Percentiles rank a stretch among this genome's conserved stretches.
Evolutionary conservation across 2,113 vertebrate species (phyloP).

Genomic region (Boulengeromyrus knoepffleri): DNA sequence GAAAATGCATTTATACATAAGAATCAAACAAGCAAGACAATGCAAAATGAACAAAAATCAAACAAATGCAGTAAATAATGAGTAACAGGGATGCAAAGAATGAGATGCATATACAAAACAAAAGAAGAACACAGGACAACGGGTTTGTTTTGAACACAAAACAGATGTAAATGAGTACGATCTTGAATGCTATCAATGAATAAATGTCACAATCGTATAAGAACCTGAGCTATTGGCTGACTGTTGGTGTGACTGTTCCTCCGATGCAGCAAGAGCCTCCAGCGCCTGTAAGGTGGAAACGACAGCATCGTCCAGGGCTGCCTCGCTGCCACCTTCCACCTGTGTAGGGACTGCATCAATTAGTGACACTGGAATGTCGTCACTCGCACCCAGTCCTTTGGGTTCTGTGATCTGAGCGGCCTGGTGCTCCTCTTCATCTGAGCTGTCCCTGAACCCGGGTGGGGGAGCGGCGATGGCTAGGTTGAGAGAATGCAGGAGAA

Average conservation of each 20-base stretch:
- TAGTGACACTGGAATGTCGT: conserved; percentile 85
- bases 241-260: conserved; percentile 67
- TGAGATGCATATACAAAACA: conserved; percentile 26
- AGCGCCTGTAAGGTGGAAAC: conserved; percentile 81
- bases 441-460: conserved; percentile 87
- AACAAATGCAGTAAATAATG: conserved; percentile 22
- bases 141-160: conserved; percentile 45
- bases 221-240: conserved; percentile 83
- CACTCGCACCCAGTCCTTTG: conserved; percentile 52
- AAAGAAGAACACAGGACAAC: conserved; percentile 1
- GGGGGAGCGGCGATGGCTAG: conserved; percentile 91
- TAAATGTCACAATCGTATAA: conserved; percentile 76
- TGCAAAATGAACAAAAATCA: not conserved
- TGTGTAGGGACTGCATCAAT: conserved; percentile 83
- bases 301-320: conserved; percentile 68
- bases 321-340: conserved; percentile 68
- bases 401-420: conserved; percentile 51
- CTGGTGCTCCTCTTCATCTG: conserved; percentile 81
- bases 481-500: conserved; percentile 82
- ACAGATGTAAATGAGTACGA: conserved; percentile 52
- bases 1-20: conserved; percentile 36
- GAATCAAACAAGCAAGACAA: conserved; percentile 10
- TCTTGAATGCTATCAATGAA: conserved; percentile 64
- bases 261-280: conserved; percentile 79
- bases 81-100: conserved; percentile 22